Evolutionary conservation across 2,888 invertebrate genomes (phyloP), one percentile per base, ranked within the genome.

Genomic region (Agelastica alni): DNA sequence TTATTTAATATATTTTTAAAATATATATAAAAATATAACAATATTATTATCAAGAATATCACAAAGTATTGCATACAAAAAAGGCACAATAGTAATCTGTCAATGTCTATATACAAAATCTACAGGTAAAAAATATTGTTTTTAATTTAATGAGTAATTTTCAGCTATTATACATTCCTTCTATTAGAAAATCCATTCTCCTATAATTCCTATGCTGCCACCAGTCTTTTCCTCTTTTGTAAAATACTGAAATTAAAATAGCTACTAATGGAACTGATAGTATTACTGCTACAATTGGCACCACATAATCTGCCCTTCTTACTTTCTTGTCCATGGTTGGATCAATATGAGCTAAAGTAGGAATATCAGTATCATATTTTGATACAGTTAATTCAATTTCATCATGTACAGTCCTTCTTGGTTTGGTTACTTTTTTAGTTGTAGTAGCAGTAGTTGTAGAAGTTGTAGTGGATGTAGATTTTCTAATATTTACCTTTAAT

Each of bases 101-200:
- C 17, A 37, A 36, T 14, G 14, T 26, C 22, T 32, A 42, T 49
- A 13, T 49, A 49, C 41, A 49, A 26, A 36, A 10, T 32, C 18
- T 48, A 39, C 5, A 9, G 10, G 7, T n/a, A 36, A 22, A 18
- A 12, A 22, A 17, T 26, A 47, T 10, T n/a, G 13, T 5, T 6
- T 5, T 12, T n/a, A n/a, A 45, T 17, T 31, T 32, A 9, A 31
- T 16, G 22, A 48, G 12, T 26, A 12, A 41, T 28, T 28, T 34
- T 68, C 59, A 90, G 71, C 90, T 90, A 78, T 91, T 91, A 71
- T 93, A 93, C 88, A 93, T 91, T 66, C 92, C 93, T 76, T 93
- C 92, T 51, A 93, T 87, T 9, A 93, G 81, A 71, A 90, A 92
- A 76, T 93, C 92, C 91, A 93, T 92, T 72, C 91, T 81, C 59